Evolutionary conservation across 2,888 invertebrate species (phyloP), one percentile per base, ranked within the genome.

Genomic region (Meliscaeva auricollis): DNA sequence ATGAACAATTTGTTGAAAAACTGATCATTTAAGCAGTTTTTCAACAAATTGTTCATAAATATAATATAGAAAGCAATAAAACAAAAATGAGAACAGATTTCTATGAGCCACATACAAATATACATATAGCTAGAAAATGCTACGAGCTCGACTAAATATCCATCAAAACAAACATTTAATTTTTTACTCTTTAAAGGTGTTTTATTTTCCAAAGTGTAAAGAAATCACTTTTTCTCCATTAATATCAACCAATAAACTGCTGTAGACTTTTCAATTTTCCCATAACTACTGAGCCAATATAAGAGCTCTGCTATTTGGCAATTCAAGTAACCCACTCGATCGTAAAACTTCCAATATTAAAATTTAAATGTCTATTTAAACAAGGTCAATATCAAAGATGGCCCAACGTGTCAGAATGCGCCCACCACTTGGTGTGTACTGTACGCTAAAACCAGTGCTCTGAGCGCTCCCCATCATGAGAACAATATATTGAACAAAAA

Each of bases 301-400:
- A 26, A 13, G 48, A 11, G 8, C n/a, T 35, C 20, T 30, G 20
- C 70, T 79, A 54, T 58, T 84, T 84, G 70, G 20, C 64, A 32
- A 84, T 84, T 84, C 84, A 38, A 62, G 11, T 64, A 50, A 70
- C 35, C 60, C 46, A 5, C 30, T 48, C 48, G 60, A 62, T 48
- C 56, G 54, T 78, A 73, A 84, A 75, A 72, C 50, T 54, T 60
- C 68, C 60, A 72, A 76, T 79, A 84, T 84, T 80, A 80, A 80
- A 75, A 76, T 80, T 84, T 80, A 84, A 80, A 75, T 66, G 64
- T 70, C 75, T 83, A 90, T 90, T 89, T 88, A 91, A 91, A 91
- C 90, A 91, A 91, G 91, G 91, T 91, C 91, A 91, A 91, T 91
- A 91, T 91, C 91, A 91, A 88, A 88, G 88, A 84, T 88, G 87